Evolutionary conservation across 1,140 invertebrate species (phyloP).

Genomic region (Liolophura sinensis): DNA sequence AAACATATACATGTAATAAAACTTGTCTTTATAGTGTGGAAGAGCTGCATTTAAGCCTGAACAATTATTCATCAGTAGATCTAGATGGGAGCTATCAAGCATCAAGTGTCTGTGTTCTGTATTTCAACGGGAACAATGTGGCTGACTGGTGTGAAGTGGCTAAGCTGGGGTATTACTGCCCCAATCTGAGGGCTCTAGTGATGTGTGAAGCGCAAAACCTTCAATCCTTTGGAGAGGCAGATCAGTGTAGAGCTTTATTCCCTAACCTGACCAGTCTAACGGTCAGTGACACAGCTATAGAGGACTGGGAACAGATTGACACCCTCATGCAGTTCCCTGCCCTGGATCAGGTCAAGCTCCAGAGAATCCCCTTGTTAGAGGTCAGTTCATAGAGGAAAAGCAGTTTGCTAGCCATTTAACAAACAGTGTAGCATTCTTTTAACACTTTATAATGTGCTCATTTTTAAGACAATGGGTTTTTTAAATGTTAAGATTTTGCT

Average conservation of each 20-base stretch:
- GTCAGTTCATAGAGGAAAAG: slow-evolving; percentile 56
- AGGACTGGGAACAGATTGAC: slow-evolving; percentile 87
- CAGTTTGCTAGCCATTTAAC: background rate
- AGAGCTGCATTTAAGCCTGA: slow-evolving; percentile 86
- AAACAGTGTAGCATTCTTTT: too few relatives aligned
- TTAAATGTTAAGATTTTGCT: too few relatives aligned
- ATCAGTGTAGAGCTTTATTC: slow-evolving; percentile 54
- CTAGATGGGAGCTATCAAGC: slow-evolving; percentile 62
- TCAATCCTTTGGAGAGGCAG: slow-evolving; percentile 8
- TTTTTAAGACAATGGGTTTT: too few relatives aligned
- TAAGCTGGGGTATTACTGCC: slow-evolving; percentile 77
- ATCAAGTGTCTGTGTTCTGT: slow-evolving; percentile 24
- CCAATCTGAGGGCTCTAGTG: slow-evolving; percentile 79
- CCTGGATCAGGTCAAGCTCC: slow-evolving; percentile 80
- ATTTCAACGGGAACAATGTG: slow-evolving; percentile 69
- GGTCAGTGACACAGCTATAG: slow-evolving; percentile 79
- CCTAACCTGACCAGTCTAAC: slow-evolving; percentile 77
- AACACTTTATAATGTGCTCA: too few relatives aligned
- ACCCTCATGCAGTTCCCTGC: slow-evolving; percentile 78
- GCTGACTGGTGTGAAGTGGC: slow-evolving; percentile 79
- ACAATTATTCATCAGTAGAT: slow-evolving; percentile 77
- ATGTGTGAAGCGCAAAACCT: slow-evolving; percentile 78
- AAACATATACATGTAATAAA: slow-evolving; percentile 1
- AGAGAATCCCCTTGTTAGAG: slow-evolving; percentile 64
- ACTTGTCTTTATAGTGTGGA: slow-evolving; percentile 65